Evolutionary conservation across 1,140 invertebrate genomes (phyloP), one percentile per base, ranked within the genome.

Genomic region (Magallana angulata): DNA sequence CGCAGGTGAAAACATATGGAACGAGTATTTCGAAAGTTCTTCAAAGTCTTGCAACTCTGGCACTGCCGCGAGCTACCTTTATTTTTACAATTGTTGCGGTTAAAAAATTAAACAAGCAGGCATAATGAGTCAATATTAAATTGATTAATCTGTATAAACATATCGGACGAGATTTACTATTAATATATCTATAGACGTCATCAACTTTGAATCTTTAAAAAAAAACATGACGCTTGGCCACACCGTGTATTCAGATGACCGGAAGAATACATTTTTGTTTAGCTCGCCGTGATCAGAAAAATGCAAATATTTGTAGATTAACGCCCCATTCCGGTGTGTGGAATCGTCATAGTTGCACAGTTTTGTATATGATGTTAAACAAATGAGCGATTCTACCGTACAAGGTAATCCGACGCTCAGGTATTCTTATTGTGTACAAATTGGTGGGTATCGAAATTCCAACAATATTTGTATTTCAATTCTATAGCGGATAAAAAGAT

Each of bases 361-460:
- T 30, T 30, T 76, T 76, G 24, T 76, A 30, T 76, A 36, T 76
- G 68, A 76, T 30, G 7, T 76, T 76, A 76, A 76, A 76, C 24
- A 76, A 76, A 30, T 24, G 68, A 62, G 24, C 68, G 24, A 76
- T 11, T 24, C 68, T 76, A 30, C 24, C 5, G 24, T 76, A 48
- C 36, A 12, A 76, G 24, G 68, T 76, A 76, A 76, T 76, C 68
- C 68, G 24, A 76, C 68, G 24, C 68, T 76, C 9, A 76, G 68
- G 68, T 76, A 76, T 76, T 76, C 68, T 30, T 76, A 76, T 76
- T 76, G 68, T 76, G 68, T 76, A 76, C 68, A 76, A 76, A 76
- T 76, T 76, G 12, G 8, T 4, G 68, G 68, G 68, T 76, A 76
- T 76, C 24, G 36, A 76, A 76, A 76, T 76, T 76, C 68, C 68